Percentiles rank a stretch among this genome's conserved stretches.
phyloP scores from a whole-genome alignment of 2,113 vertebrate species.

The Stegastes partitus region DNA sequence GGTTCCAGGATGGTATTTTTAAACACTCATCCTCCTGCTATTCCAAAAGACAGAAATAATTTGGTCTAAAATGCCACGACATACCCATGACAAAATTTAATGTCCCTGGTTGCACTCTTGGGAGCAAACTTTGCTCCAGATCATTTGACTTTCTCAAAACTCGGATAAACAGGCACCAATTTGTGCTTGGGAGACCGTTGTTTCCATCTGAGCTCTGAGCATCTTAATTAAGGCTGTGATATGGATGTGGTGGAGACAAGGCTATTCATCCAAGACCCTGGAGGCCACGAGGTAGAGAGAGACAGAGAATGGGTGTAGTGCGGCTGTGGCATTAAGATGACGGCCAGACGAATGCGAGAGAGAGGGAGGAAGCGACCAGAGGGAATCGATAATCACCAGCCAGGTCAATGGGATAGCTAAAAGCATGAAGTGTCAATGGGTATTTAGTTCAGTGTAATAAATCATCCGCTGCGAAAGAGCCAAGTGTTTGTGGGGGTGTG shows the following conservation, averaged over 20 bases:
- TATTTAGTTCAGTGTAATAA: constrained; percentile 82
- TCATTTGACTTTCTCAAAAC: constrained; percentile 45
- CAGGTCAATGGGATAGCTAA: constrained; percentile 80
- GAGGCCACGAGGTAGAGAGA: constrained; percentile 64
- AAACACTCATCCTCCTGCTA: not conserved
- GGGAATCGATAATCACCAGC: constrained; percentile 80
- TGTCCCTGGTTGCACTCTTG: constrained; percentile 21
- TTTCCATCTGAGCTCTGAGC: constrained; percentile 56
- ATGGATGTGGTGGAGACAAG: constrained; percentile 79
- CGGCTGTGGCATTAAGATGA: constrained; percentile 65
- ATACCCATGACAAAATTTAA: constrained; percentile 29
- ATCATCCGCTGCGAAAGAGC: constrained; percentile 67
- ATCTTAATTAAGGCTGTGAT: constrained; percentile 81
- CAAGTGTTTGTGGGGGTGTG: constrained; percentile 60
- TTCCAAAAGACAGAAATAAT: not conserved
- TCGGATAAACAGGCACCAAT: constrained; percentile 36
- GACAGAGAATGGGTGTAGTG: constrained; percentile 57
- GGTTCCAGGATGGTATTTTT: constrained; percentile 11
- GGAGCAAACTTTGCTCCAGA: constrained; percentile 34
- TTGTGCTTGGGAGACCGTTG: constrained; percentile 49
- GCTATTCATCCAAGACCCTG: constrained; percentile 79
- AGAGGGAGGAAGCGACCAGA: constrained; percentile 50
- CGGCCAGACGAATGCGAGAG: constrained; percentile 36
- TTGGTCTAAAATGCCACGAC: not conserved
- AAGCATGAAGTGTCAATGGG: constrained; percentile 82